These are phyloP conservation scores for Sorex araneus DNA, from an alignment of 2,113 vertebrate genomes.

Conservation along the genomic window DNA sequence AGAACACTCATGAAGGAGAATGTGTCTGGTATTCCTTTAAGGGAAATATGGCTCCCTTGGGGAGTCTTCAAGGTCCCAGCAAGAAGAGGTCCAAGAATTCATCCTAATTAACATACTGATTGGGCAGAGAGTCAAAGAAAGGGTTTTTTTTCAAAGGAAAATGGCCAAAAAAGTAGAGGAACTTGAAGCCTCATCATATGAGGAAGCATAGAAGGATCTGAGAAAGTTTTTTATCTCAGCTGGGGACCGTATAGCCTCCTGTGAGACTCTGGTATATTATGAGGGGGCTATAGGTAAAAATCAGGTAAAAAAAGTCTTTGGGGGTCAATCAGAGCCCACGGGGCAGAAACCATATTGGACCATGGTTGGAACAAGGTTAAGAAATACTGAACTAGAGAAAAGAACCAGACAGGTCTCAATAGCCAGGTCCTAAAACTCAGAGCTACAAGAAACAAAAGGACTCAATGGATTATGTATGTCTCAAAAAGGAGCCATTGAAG, in stretches of 20 bases:
- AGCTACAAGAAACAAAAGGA: background rate
- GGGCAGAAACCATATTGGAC: too few species aligned
- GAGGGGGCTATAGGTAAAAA: too few species aligned
- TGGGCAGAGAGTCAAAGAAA: background rate
- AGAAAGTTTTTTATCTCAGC: too few species aligned
- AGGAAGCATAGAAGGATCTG: background rate
- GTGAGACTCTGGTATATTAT: too few species aligned
- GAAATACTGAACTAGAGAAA: background rate
- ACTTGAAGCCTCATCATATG: background rate
- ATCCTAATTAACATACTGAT: slow-evolving; percentile 28
- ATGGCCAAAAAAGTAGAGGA: background rate
- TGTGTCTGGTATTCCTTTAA: background rate
- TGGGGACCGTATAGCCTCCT: too few species aligned
- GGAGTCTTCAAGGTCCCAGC: slow-evolving; percentile 22
- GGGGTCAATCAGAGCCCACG: background rate
- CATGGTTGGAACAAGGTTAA: background rate
- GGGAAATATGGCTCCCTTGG: background rate
- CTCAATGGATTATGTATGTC: background rate
- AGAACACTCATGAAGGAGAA: background rate
- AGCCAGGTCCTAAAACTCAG: background rate
- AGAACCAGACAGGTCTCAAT: background rate
- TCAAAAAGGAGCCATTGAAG: background rate
- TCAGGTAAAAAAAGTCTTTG: background rate
- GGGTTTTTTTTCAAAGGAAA: slow-evolving; percentile 9
- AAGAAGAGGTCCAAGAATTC: background rate